Conservation (phyloP, 2,888 invertebrate species). For the Eupithecia subfuscata region DNA sequence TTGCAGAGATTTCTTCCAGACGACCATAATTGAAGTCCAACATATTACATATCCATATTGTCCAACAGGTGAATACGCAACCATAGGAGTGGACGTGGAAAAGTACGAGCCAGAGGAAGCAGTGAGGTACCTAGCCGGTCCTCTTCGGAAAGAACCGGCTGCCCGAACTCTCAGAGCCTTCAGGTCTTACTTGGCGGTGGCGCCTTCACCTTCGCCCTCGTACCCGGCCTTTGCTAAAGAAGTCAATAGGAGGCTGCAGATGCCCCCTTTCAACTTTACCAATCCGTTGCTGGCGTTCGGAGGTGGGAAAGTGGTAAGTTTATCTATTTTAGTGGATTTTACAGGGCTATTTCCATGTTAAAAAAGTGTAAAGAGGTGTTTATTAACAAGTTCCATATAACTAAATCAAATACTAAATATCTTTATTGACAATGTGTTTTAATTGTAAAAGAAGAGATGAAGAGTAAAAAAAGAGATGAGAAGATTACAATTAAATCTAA, state of each 20-base stretch:
- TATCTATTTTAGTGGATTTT: background rate
- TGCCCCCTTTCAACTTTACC: slow-evolving; percentile 93
- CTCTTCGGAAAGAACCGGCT: slow-evolving; percentile 86
- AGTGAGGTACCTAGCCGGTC: slow-evolving; percentile 90
- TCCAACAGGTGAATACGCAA: slow-evolving; percentile 93
- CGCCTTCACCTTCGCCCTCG: slow-evolving; percentile 89
- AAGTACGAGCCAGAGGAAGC: slow-evolving; percentile 92
- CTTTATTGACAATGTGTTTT: too few species aligned
- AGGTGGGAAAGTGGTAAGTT: slow-evolving; percentile 88
- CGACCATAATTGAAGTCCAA: too few species aligned
- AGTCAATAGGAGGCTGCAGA: slow-evolving; percentile 93
- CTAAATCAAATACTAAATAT: too few species aligned
- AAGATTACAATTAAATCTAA: too few species aligned
- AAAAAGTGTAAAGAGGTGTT: too few species aligned
- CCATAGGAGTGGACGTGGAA: slow-evolving; percentile 95
- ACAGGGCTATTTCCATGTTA: background rate
- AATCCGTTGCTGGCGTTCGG: slow-evolving; percentile 90
- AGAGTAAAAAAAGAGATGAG: too few species aligned
- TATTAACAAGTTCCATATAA: too few species aligned
- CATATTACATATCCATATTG: too few species aligned
- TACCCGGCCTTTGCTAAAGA: slow-evolving; percentile 89
- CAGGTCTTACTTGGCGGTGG: slow-evolving; percentile 91
- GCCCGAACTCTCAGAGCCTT: slow-evolving; percentile 88
- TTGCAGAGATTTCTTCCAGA: too few species aligned
- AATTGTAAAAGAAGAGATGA: too few species aligned